These are phyloP conservation scores for Orius insidiosus DNA, from an alignment of 1,140 invertebrate genomes.

Conservation along the genomic window DNA sequence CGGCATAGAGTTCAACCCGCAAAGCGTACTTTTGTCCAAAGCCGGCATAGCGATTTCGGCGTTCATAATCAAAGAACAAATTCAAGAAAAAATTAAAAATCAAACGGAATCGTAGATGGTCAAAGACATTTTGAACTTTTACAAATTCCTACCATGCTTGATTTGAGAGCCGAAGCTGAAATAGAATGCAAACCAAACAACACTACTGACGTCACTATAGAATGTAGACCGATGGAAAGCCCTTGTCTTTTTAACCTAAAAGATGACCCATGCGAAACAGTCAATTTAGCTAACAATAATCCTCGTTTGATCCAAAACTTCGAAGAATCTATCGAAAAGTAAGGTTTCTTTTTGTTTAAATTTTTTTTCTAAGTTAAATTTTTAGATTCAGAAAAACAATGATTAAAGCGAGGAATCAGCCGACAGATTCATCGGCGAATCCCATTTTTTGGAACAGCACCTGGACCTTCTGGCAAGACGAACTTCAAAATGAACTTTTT, in stretches of 20 bases:
- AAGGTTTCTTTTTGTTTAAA: conserved; percentile 15
- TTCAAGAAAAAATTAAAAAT: conserved; percentile 9
- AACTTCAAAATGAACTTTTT: conserved; percentile 4
- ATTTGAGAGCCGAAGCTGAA: conserved; percentile 27
- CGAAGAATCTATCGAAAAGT: conserved; percentile 28
- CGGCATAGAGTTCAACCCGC: conserved; percentile 25
- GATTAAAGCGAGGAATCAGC: conserved; percentile 33
- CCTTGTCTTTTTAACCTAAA: conserved; percentile 57
- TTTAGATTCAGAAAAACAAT: conserved; percentile 23
- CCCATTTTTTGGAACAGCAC: conserved; percentile 34
- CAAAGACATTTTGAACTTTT: conserved; percentile 20
- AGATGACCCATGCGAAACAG: conserved; percentile 57
- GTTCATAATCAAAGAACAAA: conserved; percentile 13
- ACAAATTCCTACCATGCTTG: conserved; percentile 23
- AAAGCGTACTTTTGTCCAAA: conserved; percentile 31
- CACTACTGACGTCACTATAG: conserved; percentile 18
- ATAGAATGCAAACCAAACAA: conserved; percentile 26
- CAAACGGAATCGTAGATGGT: conserved; percentile 3
- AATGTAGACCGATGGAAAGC: conserved; percentile 32
- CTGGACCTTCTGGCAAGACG: conserved; percentile 36
- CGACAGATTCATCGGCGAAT: conserved; percentile 37
- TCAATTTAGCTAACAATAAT: conserved; percentile 39
- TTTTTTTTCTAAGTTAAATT: too few species aligned
- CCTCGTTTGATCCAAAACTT: conserved; percentile 30
- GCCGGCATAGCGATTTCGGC: conserved; percentile 29